Conservation (phyloP, 2,888 invertebrate species). For the Aplocera efformata region DNA sequence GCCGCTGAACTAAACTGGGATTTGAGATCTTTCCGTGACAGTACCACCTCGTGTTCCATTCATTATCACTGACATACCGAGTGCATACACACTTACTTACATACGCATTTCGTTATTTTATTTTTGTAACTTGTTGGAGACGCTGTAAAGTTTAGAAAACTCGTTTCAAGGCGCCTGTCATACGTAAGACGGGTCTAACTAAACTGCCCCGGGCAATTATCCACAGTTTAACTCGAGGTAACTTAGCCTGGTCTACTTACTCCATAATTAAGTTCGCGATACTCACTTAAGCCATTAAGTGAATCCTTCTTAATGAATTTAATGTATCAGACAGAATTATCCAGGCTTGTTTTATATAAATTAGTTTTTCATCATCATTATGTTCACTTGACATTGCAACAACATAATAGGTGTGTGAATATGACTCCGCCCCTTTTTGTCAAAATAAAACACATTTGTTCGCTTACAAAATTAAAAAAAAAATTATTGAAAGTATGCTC, state of each 20-base stretch:
- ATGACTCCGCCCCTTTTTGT: too few relatives aligned
- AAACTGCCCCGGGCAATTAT: constrained; percentile 12
- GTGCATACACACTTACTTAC: too few relatives aligned
- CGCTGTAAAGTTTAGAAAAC: too few relatives aligned
- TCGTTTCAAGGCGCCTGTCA: background rate
- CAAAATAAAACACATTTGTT: too few relatives aligned
- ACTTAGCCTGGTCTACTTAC: constrained; percentile 12
- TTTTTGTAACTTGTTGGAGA: too few relatives aligned
- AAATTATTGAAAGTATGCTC: too few relatives aligned
- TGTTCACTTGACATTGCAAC: background rate
- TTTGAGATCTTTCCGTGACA: constrained; percentile 5
- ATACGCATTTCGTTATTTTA: too few relatives aligned
- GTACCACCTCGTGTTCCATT: too few relatives aligned
- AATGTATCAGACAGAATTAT: constrained; percentile 13
- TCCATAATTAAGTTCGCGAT: constrained; percentile 19
- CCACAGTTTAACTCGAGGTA: constrained; percentile 11
- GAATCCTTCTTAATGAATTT: constrained; percentile 16
- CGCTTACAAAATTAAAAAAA: too few relatives aligned
- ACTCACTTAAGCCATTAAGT: constrained; percentile 15
- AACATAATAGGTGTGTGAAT: too few relatives aligned
- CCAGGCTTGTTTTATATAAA: constrained; percentile 6
- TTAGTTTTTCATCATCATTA: constrained; percentile 2
- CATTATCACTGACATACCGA: too few relatives aligned
- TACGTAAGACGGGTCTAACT: constrained; percentile 8
- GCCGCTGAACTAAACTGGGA: constrained; percentile 2